Conservation (phyloP, 2,888 invertebrate genomes). For the Hirtodrosophila histrioides region DNA sequence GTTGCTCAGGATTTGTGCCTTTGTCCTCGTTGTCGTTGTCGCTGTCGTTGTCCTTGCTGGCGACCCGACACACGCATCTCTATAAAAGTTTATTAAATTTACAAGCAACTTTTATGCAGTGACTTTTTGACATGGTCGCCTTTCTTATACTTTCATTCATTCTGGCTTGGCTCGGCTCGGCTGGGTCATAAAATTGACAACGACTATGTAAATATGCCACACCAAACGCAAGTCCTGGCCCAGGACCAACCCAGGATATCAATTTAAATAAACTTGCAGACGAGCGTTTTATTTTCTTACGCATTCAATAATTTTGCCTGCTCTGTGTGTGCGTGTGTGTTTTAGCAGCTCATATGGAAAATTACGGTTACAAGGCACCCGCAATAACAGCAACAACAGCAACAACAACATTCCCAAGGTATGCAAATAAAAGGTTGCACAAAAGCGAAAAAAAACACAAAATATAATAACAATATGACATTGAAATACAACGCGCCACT, state of each 20-base stretch:
- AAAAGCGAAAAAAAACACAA: constrained; percentile 17
- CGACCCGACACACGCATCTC: constrained; percentile 54
- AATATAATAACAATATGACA: constrained; percentile 53
- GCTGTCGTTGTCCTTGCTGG: constrained; percentile 13
- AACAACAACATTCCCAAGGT: constrained; percentile 19
- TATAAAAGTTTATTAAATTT: constrained; percentile 79
- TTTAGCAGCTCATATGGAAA: constrained; percentile 69
- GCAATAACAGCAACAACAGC: constrained; percentile 15
- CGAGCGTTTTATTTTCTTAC: constrained; percentile 73
- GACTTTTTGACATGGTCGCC: constrained; percentile 73
- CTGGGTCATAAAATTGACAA: constrained; percentile 73
- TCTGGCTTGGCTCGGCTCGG: constrained; percentile 31
- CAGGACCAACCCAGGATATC: constrained; percentile 53
- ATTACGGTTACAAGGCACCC: constrained; percentile 53
- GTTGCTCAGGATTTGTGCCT: constrained; percentile 47
- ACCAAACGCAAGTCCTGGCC: constrained; percentile 10
- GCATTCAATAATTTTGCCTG: constrained; percentile 67
- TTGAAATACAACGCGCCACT: constrained; percentile 74
- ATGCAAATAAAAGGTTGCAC: constrained; percentile 49
- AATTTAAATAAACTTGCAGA: constrained; percentile 77
- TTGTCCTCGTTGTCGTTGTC: constrained; percentile 17
- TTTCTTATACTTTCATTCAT: constrained; percentile 39
- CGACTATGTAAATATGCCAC: constrained; percentile 72
- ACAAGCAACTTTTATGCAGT: constrained; percentile 78
- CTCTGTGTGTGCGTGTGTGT: constrained; percentile 12